phyloP scores from a whole-genome alignment of 2,888 invertebrate species.

The Drosophila nr. fundita region DNA sequence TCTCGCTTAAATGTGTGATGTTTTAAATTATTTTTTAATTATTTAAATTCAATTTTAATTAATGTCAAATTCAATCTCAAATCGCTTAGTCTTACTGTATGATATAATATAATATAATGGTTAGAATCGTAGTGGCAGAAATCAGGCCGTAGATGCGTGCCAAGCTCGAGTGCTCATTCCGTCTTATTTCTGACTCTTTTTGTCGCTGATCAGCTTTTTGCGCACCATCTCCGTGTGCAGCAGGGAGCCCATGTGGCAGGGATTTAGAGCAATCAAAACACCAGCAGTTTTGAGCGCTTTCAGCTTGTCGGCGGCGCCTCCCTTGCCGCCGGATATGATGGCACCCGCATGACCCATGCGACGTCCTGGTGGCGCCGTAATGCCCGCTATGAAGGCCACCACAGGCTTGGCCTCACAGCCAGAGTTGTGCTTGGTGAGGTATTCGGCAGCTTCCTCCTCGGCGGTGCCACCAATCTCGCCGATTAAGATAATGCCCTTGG shows the following conservation, averaged over 20 bases:
- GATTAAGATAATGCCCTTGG: conserved; percentile 98
- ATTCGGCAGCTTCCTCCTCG: conserved; percentile 98
- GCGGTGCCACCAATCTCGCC: conserved; percentile 99
- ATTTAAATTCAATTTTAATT: neutral
- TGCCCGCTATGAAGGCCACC: conserved; percentile 99
- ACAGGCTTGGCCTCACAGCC: conserved; percentile 96
- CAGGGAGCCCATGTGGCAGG: conserved; percentile 95
- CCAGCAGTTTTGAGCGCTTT: conserved; percentile 96
- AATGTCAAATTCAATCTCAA: neutral
- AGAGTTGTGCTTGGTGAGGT: conserved; percentile 91
- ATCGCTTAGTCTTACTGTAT: neutral
- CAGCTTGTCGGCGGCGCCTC: conserved; percentile 98
- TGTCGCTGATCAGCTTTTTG: conserved; percentile 86
- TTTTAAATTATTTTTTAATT: neutral
- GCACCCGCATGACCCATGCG: conserved; percentile 99
- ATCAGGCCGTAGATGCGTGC: neutral
- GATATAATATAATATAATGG: neutral
- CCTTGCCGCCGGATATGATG: conserved; percentile 99
- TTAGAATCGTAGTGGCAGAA: neutral
- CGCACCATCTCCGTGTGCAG: conserved; percentile 94
- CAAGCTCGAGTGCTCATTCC: neutral
- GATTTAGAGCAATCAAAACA: conserved; percentile 95
- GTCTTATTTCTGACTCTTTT: neutral
- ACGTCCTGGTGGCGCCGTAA: conserved; percentile 98
- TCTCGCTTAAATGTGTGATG: too few species aligned